These are phyloP conservation scores for Drosophila mauritiana DNA, from an alignment of 1,140 invertebrate genomes.

Conservation along the genomic window DNA sequence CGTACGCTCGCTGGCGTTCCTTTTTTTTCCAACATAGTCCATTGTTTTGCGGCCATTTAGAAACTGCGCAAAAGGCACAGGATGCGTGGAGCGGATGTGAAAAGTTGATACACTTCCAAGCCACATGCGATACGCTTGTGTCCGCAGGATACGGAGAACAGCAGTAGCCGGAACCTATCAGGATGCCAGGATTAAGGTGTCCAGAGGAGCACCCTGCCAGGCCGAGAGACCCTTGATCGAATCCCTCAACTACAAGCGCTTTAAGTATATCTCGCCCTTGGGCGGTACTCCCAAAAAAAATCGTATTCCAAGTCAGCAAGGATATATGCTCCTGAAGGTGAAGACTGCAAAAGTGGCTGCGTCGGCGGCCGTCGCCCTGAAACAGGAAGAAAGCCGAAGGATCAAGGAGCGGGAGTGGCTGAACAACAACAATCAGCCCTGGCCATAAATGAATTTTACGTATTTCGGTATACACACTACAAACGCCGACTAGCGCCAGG, in stretches of 20 bases:
- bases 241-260: slow-evolving; percentile 40
- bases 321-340: slow-evolving; percentile 35
- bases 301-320: slow-evolving; percentile 7
- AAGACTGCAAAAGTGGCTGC: slow-evolving; percentile 53
- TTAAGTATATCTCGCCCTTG: slow-evolving; percentile 34
- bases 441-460: slow-evolving; percentile 79
- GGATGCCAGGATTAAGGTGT: slow-evolving; percentile 6
- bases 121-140: slow-evolving; percentile 5
- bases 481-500: slow-evolving; percentile 63
- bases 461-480: slow-evolving; percentile 81
- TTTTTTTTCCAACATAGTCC: slow-evolving; percentile 49
- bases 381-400: slow-evolving; percentile 62
- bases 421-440: slow-evolving; percentile 73
- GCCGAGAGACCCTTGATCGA: slow-evolving; percentile 4
- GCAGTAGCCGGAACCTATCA: not conserved
- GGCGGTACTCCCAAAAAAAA: slow-evolving; percentile 40
- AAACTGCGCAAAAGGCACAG: slow-evolving; percentile 74
- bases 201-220: slow-evolving; percentile 46
- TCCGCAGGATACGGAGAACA: slow-evolving; percentile 23
- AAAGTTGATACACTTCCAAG: slow-evolving; percentile 30
- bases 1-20: slow-evolving; percentile 36
- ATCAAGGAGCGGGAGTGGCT: slow-evolving; percentile 30
- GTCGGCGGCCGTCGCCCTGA: slow-evolving; percentile 72
- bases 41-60: slow-evolving; percentile 64
- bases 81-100: slow-evolving; percentile 39